Conservation (phyloP, 2,797 vertebrate genomes). For the Gallirallus australis region DNA sequence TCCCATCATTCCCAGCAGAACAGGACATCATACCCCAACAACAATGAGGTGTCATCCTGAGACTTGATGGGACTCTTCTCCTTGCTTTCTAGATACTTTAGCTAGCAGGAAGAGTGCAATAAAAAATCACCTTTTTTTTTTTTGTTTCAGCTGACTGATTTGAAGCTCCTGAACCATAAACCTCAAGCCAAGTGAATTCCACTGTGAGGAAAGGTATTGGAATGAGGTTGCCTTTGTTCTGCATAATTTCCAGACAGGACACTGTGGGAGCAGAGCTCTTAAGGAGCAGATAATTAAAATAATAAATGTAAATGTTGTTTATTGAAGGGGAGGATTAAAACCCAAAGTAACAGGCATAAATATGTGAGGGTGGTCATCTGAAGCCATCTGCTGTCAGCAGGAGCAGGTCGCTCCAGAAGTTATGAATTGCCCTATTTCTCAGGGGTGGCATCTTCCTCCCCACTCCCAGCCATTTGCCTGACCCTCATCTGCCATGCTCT, state of each 20-base stretch:
- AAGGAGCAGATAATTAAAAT: neutral
- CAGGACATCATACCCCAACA: neutral
- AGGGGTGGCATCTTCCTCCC: neutral
- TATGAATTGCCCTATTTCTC: neutral
- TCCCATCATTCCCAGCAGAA: neutral
- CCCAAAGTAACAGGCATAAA: neutral
- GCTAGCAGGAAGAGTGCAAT: neutral
- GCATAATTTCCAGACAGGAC: neutral
- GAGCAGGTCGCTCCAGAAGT: conserved; percentile 10
- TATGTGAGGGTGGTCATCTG: neutral
- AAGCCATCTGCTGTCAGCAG: neutral
- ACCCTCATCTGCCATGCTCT: accelerated
- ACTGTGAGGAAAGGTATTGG: neutral
- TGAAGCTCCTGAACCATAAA: neutral
- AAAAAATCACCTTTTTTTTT: neutral
- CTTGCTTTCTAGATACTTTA: neutral
- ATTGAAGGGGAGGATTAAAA: neutral
- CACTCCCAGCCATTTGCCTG: neutral
- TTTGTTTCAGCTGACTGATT: neutral
- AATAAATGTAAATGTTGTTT: neutral
- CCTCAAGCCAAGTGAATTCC: neutral
- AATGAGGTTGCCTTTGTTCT: neutral
- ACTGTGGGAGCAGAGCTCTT: neutral
- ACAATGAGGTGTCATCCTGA: neutral
- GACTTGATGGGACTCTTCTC: neutral